phyloP scores from a whole-genome alignment of 2,797 vertebrate species.

The Xiphophorus birchmanni region DNA sequence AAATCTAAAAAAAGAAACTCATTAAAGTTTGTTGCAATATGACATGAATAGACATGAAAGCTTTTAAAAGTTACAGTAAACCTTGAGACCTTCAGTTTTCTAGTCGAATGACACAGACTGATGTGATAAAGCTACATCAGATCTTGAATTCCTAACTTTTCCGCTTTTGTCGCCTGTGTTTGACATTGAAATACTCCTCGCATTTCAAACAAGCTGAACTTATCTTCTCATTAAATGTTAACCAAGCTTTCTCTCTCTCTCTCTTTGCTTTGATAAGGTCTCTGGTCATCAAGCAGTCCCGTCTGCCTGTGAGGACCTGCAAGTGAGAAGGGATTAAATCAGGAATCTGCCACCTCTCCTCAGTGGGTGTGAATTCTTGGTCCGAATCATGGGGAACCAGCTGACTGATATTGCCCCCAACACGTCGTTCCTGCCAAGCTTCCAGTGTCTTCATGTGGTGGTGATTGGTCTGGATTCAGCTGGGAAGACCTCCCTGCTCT shows the following conservation, averaged over 20 bases:
- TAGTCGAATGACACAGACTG: background rate
- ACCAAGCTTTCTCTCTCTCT: conserved; percentile 33
- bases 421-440: conserved; percentile 84
- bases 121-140: background rate
- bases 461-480: conserved; percentile 88
- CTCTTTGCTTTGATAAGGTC: conserved; percentile 75
- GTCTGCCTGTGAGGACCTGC: conserved; percentile 60
- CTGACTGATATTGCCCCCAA: conserved; percentile 87
- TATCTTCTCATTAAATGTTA: conserved; percentile 61
- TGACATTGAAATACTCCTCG: conserved; percentile 2
- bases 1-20: background rate
- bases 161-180: background rate
- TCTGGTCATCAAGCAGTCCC: conserved; percentile 45
- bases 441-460: conserved; percentile 89
- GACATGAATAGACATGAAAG: background rate
- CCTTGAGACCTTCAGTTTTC: background rate
- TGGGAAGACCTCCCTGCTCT: conserved; percentile 90
- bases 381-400: conserved; percentile 88
- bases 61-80: background rate
- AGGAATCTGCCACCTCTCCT: conserved; percentile 62
- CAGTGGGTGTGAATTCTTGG: conserved; percentile 65
- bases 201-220: conserved; percentile 16
- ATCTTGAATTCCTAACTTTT: background rate
- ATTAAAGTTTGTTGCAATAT: background rate
- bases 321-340: conserved; percentile 50